Evolutionary conservation across 2,113 vertebrate species (phyloP).

Genomic region (Lepidothrix coronata): DNA sequence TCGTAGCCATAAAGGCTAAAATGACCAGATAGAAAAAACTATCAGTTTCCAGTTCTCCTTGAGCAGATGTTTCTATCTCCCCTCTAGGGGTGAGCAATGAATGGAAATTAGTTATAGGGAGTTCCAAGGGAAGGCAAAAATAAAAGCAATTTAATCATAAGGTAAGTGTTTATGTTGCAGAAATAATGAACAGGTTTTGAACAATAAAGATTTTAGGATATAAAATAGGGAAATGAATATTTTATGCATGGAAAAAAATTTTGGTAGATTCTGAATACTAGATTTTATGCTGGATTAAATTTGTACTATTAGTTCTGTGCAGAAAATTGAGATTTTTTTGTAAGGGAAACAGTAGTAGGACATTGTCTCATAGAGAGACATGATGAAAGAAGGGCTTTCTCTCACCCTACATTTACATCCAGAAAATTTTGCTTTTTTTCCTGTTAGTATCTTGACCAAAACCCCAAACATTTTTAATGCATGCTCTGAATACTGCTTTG

Average conservation of each 20-base stretch:
- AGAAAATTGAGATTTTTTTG: not conserved
- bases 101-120: not conserved
- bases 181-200: not conserved
- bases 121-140: not conserved
- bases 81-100: not conserved
- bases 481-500: not conserved
- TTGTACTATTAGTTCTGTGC: not conserved
- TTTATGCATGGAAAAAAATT: not conserved
- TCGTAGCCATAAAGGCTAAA: not conserved
- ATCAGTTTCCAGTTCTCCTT: not conserved
- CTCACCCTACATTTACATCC: not conserved
- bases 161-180: not conserved
- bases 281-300: not conserved
- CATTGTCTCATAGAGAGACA: not conserved
- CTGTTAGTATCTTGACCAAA: not conserved
- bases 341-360: not conserved
- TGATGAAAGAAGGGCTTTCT: not conserved
- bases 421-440: not conserved
- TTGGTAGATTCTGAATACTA: not conserved
- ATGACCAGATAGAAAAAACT: not conserved
- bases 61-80: not conserved
- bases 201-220: not conserved
- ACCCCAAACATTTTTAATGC: not conserved
- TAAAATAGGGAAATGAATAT: not conserved
- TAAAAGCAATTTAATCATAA: not conserved